Evolutionary conservation across 2,797 vertebrate genomes (phyloP).

Genomic region (Gallirallus australis): DNA sequence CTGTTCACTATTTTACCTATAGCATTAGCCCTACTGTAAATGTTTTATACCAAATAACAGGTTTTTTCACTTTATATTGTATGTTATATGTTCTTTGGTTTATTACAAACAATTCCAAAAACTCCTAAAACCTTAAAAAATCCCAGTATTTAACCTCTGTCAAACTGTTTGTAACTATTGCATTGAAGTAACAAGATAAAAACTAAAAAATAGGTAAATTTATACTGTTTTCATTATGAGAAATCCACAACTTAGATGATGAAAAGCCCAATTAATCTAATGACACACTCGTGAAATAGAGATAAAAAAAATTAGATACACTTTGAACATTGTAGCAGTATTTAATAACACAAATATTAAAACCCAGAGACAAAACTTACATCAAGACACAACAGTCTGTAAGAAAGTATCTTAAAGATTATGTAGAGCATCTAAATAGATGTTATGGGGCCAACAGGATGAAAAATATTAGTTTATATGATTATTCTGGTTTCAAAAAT

Average conservation of each 20-base stretch:
- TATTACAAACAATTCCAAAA: neutral
- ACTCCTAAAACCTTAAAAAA: neutral
- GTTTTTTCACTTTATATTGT: neutral
- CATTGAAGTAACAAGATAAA: neutral
- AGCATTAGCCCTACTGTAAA: neutral
- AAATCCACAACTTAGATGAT: neutral
- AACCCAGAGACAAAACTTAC: neutral
- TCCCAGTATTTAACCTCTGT: neutral
- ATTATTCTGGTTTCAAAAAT: neutral
- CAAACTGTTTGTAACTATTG: fast-evolving
- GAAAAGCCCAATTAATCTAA: neutral
- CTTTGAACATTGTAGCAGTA: neutral
- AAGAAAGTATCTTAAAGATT: neutral
- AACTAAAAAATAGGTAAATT: neutral
- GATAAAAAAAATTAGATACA: neutral
- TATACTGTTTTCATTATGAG: neutral
- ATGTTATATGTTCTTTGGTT: neutral
- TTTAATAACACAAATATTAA: neutral
- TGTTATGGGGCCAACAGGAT: neutral
- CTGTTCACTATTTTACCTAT: neutral
- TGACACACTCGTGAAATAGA: fast-evolving
- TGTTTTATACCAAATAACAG: neutral
- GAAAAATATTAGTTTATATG: neutral
- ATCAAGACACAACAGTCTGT: neutral
- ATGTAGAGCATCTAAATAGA: neutral